phyloP scores from a whole-genome alignment of 2,113 vertebrate genomes.

The Tor tambroides region DNA sequence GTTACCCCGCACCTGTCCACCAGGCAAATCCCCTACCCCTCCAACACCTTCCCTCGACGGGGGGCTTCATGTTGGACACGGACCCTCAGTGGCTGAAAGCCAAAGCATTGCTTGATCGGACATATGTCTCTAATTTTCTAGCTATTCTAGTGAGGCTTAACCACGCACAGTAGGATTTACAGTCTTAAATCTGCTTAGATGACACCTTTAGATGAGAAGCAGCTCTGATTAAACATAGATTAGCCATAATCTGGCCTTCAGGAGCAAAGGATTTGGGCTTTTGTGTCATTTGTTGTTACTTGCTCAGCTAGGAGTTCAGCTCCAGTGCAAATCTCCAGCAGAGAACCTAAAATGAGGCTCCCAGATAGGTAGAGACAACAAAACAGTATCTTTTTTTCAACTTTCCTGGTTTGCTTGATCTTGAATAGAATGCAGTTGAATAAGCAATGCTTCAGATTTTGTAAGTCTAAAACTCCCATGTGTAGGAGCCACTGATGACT shows the following conservation, averaged over 20 bases:
- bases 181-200: conserved; percentile 56
- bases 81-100: background rate
- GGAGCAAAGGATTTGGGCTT: conserved; percentile 55
- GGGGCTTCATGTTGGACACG: conserved; percentile 1
- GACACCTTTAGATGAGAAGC: conserved; percentile 32
- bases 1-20: conserved; percentile 43
- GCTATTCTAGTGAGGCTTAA: background rate
- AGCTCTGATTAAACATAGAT: too few species aligned
- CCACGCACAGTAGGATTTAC: conserved; percentile 26
- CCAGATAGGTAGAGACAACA: background rate
- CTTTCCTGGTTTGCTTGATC: background rate
- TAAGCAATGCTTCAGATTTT: background rate
- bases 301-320: background rate
- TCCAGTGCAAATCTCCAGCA: background rate
- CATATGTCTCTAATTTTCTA: background rate
- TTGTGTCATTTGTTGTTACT: conserved; percentile 43
- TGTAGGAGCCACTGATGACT: background rate
- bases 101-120: conserved; percentile 4
- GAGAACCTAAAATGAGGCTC: background rate
- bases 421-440: background rate
- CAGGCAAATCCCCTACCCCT: conserved; percentile 14
- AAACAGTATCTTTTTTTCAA: background rate
- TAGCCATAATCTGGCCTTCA: conserved; percentile 56
- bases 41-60: background rate
- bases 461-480: background rate